Percentiles rank a stretch among this genome's conserved stretches.
These are phyloP conservation scores for Drosophila seguyi DNA, from an alignment of 1,140 invertebrate species.

Conservation along the genomic window DNA sequence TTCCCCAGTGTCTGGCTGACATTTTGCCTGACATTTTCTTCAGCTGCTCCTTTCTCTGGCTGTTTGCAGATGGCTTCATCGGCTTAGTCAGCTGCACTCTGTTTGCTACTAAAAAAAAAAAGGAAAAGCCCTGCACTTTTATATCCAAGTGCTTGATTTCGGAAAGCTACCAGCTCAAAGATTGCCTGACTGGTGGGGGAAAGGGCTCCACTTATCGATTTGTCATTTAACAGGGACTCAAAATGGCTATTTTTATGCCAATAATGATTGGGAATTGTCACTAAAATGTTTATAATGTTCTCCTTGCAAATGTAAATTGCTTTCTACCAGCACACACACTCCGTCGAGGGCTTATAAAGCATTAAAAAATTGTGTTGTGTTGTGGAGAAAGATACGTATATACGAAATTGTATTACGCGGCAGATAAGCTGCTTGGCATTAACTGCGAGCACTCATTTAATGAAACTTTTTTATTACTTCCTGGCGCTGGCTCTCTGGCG, in stretches of 20 bases:
- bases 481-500: conserved; percentile 40
- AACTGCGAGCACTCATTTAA: conserved; percentile 62
- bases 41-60: conserved; percentile 7
- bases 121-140: conserved; percentile 13
- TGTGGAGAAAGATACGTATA: conserved; percentile 31
- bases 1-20: conserved; percentile 16
- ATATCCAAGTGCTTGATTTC: conserved; percentile 25
- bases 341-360: conserved; percentile 37
- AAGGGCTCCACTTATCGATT: conserved; percentile 52
- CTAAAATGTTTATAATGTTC: conserved; percentile 66
- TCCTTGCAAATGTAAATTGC: conserved; percentile 61
- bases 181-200: too few species aligned
- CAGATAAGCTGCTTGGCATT: conserved; percentile 71
- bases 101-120: conserved; percentile 7
- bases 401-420: conserved; percentile 33
- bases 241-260: conserved; percentile 46
- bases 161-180: conserved; percentile 8
- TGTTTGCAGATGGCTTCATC: conserved; percentile 36
- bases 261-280: conserved; percentile 65
- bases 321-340: conserved; percentile 10
- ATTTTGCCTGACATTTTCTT: conserved; percentile 27
- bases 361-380: conserved; percentile 33
- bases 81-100: conserved; percentile 50
- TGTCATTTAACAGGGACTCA: conserved; percentile 41
- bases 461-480: conserved; percentile 79